Evolutionary conservation across 2,797 vertebrate species (phyloP), one percentile per base, ranked within the genome.

Genomic region (Aulostomus chinensis): DNA sequence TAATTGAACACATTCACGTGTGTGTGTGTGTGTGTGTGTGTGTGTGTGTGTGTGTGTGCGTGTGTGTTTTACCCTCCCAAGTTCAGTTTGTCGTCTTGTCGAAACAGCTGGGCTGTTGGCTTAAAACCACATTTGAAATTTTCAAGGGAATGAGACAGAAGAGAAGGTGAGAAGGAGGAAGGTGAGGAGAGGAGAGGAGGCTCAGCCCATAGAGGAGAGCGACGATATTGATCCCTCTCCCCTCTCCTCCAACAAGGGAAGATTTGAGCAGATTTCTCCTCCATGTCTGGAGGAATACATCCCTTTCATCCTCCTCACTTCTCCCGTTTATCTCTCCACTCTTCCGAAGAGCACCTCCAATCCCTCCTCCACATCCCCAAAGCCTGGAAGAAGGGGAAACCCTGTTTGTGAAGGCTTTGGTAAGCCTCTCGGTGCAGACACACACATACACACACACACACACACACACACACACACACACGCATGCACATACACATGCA

Each of bases 181-280:
- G 63, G 54, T 40, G 42, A 75, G 16, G 22, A 56, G 48, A 14
- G 37, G 2, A 32, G 46, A 0, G 43, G 58, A 61, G 64, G 67
- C 68, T 84, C 64, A 79, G 63, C 46, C 12, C 35, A 18, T 54
- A 67, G 71, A 55, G 78, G 46, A 78, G 60, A 75, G 46, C 40
- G 2, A 0, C 26, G 33, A 28, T 45, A 52, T 52, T 83, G 80
- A 88, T 84, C 81, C 76, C 24, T 48, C 71, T 54, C 69, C 58
- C 49, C 59, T 71, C 77, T 81, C 45, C 71, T 81, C 80, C 80
- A 89, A 90, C 84, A 84, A 88, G 82, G 41, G 56, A 51, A 88
- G 87, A 88, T 87, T 88, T 88, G 72, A 77, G 71, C 68, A 84
- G 83, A 84, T 87, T 86, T 76, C 68, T 57, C 40, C 66, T 83